Conservation (phyloP, 2,888 invertebrate species). For the Odontocerum albicorne region DNA sequence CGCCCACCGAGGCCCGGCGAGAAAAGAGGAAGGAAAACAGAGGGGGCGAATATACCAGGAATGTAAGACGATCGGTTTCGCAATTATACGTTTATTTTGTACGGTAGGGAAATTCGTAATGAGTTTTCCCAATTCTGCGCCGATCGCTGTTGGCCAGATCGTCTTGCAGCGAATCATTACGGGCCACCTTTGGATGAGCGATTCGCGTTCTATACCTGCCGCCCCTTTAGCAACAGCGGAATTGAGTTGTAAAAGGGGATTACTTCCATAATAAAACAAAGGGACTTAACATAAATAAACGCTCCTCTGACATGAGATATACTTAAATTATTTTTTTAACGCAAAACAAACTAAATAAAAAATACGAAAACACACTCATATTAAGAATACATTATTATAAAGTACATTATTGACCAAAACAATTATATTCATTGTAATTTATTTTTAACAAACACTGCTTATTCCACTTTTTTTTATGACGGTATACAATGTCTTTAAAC, state of each 20-base stretch:
- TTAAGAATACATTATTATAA: too few relatives aligned
- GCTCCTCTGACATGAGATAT: too few relatives aligned
- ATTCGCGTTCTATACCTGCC: slow-evolving; percentile 15
- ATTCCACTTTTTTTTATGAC: too few relatives aligned
- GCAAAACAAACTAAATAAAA: too few relatives aligned
- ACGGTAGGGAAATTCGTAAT: slow-evolving; percentile 36
- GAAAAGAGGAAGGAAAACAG: slow-evolving; percentile 48
- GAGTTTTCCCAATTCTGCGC: slow-evolving; percentile 36
- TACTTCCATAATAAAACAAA: too few relatives aligned
- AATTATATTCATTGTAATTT: too few relatives aligned
- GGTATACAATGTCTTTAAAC: too few relatives aligned
- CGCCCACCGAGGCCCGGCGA: slow-evolving; percentile 37
- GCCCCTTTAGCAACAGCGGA: background rate
- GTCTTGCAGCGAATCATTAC: slow-evolving; percentile 31
- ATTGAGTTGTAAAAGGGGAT: slow-evolving; percentile 13
- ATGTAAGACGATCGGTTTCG: slow-evolving; percentile 37
- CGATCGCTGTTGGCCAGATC: slow-evolving; percentile 25
- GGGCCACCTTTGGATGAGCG: slow-evolving; percentile 18
- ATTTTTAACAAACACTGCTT: too few relatives aligned
- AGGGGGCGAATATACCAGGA: slow-evolving; percentile 40
- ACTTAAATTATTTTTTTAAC: too few relatives aligned
- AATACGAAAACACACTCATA: too few relatives aligned
- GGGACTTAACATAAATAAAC: too few relatives aligned
- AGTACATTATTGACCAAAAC: too few relatives aligned
- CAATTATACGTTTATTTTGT: slow-evolving; percentile 37